Conservation (phyloP, 2,113 vertebrate genomes). For the Antennarius striatus region DNA sequence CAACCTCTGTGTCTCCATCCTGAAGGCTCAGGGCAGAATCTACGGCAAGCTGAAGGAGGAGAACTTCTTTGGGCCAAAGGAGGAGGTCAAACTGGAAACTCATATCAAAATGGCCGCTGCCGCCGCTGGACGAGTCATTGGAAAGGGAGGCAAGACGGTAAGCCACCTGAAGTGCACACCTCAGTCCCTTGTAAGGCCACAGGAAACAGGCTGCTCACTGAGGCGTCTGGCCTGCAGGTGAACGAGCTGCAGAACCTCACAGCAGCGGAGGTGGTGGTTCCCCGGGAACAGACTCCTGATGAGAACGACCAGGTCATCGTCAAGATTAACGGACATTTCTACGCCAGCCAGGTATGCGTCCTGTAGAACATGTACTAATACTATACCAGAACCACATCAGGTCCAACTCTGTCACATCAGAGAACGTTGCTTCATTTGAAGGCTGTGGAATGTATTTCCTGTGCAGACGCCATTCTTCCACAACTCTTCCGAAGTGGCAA, state of each 20-base stretch:
- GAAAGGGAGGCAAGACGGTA: conserved; percentile 95
- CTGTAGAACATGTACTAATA: too few relatives aligned
- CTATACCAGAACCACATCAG: too few relatives aligned
- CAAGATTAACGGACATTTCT: conserved; percentile 97
- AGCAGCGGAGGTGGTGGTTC: conserved; percentile 94
- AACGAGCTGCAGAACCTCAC: conserved; percentile 96
- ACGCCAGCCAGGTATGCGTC: conserved; percentile 90
- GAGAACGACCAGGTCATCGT: conserved; percentile 96
- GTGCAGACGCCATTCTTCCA: too few relatives aligned
- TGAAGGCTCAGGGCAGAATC: conserved; percentile 91
- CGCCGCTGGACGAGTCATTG: conserved; percentile 90
- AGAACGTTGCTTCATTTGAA: too few relatives aligned
- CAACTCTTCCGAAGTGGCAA: too few relatives aligned
- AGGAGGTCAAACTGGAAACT: conserved; percentile 94
- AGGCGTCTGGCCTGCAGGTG: conserved; percentile 75
- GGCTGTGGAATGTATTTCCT: too few relatives aligned
- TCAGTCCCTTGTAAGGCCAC: not conserved
- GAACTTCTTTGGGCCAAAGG: conserved; percentile 94
- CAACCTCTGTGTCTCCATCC: not conserved
- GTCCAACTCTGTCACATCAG: too few relatives aligned
- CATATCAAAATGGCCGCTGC: conserved; percentile 93
- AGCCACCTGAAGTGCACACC: conserved; percentile 41
- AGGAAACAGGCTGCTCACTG: too few relatives aligned
- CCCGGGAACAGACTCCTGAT: conserved; percentile 92
- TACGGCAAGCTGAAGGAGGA: conserved; percentile 96